phyloP scores from a whole-genome alignment of 2,113 vertebrate genomes.

The Microtus montanus region DNA sequence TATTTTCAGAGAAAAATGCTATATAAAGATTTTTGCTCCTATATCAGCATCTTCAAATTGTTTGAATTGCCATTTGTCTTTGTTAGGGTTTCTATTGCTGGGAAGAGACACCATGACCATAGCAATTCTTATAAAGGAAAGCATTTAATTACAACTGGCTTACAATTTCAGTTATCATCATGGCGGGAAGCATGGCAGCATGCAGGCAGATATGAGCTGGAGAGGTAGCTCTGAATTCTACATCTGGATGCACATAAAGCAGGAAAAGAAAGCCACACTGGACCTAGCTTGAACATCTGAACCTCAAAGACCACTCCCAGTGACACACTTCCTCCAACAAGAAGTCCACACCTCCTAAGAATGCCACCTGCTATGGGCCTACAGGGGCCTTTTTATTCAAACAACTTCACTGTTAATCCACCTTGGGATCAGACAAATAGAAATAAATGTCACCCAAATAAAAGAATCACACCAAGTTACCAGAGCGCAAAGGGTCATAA shows the following conservation, averaged over 20 bases:
- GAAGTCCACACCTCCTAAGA: not conserved
- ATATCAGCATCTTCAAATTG: not conserved
- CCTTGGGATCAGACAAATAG: not conserved
- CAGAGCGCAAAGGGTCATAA: not conserved
- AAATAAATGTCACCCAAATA: not conserved
- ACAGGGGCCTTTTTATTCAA: not conserved
- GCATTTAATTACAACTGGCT: not conserved
- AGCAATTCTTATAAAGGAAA: not conserved
- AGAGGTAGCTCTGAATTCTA: not conserved
- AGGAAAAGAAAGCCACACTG: not conserved
- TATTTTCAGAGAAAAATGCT: not conserved
- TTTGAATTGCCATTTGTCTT: not conserved
- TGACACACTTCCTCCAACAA: not conserved
- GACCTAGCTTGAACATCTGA: not conserved
- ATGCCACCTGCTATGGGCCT: not conserved
- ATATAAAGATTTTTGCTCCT: not conserved
- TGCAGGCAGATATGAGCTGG: not conserved
- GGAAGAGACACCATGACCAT: not conserved
- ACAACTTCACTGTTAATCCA: not conserved
- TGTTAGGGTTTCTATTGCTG: not conserved
- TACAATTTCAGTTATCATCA: not conserved
- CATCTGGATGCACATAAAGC: not conserved
- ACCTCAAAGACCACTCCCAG: not conserved
- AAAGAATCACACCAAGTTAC: not conserved
- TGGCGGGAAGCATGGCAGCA: not conserved